phyloP scores from a whole-genome alignment of 2,797 vertebrate genomes.

The Leptatherina wallacei region DNA sequence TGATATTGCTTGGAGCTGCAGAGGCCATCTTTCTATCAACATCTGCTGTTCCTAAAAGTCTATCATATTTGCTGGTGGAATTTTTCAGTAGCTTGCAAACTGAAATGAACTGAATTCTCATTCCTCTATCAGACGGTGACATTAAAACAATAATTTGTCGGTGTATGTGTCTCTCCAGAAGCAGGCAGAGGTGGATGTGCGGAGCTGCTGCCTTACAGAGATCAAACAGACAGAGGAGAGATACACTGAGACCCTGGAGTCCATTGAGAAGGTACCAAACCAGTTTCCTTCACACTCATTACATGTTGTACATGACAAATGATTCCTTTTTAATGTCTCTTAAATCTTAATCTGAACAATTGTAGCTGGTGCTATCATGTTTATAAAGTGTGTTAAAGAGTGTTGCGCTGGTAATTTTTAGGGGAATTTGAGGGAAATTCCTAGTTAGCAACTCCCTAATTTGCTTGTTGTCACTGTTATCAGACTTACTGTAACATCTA shows the following conservation, averaged over 20 bases:
- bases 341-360: slow-evolving; percentile 1
- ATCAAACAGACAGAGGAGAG: slow-evolving; percentile 97
- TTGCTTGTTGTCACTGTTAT: neutral
- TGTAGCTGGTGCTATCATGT: neutral
- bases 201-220: slow-evolving; percentile 91
- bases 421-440: slow-evolving; percentile 32
- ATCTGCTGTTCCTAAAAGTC: neutral
- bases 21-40: neutral
- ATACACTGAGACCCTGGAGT: slow-evolving; percentile 89
- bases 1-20: neutral
- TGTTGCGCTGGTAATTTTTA: neutral
- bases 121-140: neutral
- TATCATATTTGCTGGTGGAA: neutral
- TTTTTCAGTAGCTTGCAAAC: neutral
- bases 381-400: neutral
- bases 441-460: slow-evolving; percentile 12
- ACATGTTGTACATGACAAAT: neutral
- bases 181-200: slow-evolving; percentile 88
- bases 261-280: slow-evolving; percentile 87
- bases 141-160: slow-evolving; percentile 11
- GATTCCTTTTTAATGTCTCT: neutral
- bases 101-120: neutral
- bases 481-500: neutral
- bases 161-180: slow-evolving; percentile 78
- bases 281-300: slow-evolving; percentile 1